Evolutionary conservation across 37 sponge, comb jelly and placozoan species (phyloP).

Genomic region (Dysidea cf. avara): DNA sequence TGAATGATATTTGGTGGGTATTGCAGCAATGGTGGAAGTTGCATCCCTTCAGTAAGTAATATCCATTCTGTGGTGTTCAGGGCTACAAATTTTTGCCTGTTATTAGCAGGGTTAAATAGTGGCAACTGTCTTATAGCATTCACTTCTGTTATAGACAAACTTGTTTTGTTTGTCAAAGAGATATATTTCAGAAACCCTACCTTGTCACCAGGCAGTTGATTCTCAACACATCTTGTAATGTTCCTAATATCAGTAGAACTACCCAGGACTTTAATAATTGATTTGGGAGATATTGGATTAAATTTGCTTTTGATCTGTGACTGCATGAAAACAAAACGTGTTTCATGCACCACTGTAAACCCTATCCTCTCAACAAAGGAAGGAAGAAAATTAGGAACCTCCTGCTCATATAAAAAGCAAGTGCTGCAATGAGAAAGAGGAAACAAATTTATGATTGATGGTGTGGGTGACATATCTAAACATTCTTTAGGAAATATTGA

Average conservation of each 20-base stretch:
- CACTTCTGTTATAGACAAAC: too few species aligned
- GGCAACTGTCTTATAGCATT: conserved; percentile 4
- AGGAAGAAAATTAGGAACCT: not conserved
- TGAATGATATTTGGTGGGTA: conserved; percentile 36
- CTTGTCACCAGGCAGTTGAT: too few species aligned
- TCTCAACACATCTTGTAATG: too few species aligned
- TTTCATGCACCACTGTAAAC: not conserved
- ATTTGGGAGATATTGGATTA: too few species aligned
- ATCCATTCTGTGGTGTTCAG: conserved; percentile 4
- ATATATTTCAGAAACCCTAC: too few species aligned
- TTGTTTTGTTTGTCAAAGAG: too few species aligned
- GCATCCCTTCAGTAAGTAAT: conserved; percentile 5
- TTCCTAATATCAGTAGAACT: too few species aligned
- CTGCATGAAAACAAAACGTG: conserved; percentile 14
- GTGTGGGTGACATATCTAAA: not conserved
- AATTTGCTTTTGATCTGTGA: not conserved
- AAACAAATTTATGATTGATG: not conserved
- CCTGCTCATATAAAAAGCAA: too few species aligned
- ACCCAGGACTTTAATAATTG: too few species aligned
- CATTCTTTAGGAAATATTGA: conserved; percentile 22
- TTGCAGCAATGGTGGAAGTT: conserved; percentile 1
- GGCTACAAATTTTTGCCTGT: not conserved
- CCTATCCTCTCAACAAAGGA: not conserved
- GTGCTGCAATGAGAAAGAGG: not conserved
- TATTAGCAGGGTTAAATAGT: conserved; percentile 6